These are phyloP conservation scores for Auanema sp. DNA, from an alignment of 2,888 invertebrate species.

Conservation along the genomic window DNA sequence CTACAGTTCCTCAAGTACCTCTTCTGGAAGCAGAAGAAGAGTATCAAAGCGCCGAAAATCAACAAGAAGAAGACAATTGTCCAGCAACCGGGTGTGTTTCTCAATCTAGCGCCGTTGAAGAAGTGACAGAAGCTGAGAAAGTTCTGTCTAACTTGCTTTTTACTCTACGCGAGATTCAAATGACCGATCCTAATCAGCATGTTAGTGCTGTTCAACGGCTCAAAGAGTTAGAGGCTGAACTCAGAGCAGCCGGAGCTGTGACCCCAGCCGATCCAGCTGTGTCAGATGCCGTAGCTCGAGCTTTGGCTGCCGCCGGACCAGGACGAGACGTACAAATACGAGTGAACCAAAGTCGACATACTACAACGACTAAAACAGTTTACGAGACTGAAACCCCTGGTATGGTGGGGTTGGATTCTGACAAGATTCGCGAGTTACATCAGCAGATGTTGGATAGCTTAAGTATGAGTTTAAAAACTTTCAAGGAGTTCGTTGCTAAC, in stretches of 20 bases:
- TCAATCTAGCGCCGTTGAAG: not conserved
- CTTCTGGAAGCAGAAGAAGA: slow-evolving; percentile 31
- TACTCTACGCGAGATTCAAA: slow-evolving; percentile 39
- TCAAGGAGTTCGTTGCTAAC: not conserved
- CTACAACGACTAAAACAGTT: slow-evolving; percentile 61
- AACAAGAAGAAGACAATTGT: slow-evolving; percentile 5
- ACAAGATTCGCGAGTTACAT: slow-evolving; percentile 56
- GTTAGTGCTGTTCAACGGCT: slow-evolving; percentile 55
- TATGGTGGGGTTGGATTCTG: slow-evolving; percentile 56
- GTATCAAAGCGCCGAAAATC: not conserved
- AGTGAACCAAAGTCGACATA: slow-evolving; percentile 59
- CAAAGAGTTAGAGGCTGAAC: slow-evolving; percentile 54
- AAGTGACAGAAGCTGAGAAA: slow-evolving; percentile 39
- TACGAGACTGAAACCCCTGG: slow-evolving; percentile 63
- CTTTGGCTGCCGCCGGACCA: slow-evolving; percentile 52
- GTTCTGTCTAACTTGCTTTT: slow-evolving; percentile 39
- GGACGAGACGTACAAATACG: slow-evolving; percentile 59
- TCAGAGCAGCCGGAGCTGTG: slow-evolving; percentile 49
- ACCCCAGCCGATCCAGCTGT: slow-evolving; percentile 59
- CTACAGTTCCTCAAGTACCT: slow-evolving; percentile 27
- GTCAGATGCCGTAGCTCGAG: slow-evolving; percentile 54
- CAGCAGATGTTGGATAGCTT: slow-evolving; percentile 56
- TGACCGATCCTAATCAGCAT: slow-evolving; percentile 38
- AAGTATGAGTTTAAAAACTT: slow-evolving; percentile 33
- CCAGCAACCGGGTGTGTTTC: not conserved